Evolutionary conservation across 2,888 invertebrate genomes (phyloP), one percentile per base, ranked within the genome.

Genomic region (Oegoconia quadripuncta): DNA sequence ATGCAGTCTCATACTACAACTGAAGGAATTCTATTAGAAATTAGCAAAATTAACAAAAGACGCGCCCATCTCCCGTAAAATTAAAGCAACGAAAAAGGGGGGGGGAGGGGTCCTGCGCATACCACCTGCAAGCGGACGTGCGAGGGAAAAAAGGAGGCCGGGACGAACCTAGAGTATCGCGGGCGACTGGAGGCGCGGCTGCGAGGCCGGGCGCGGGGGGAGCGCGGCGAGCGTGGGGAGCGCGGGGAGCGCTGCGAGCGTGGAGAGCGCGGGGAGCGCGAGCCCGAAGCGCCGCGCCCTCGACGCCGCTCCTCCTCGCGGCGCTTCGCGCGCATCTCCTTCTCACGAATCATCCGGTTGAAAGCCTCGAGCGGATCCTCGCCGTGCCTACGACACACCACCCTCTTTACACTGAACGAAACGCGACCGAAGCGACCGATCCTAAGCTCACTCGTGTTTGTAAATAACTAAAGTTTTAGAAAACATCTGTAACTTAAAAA

Each of bases 331-430:
- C 91, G 84, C 77, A 92, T 92, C 74, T 94, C 94, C 74, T 96
- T 96, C 74, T 96, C 95, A 49, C 94, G 90, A 62, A 96, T 89
- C 89, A 96, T 93, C 50, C 95, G 90, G 74, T 96, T 93, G 74
- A 96, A 96, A 36, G 95, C 95, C 72, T 95, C 95, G 56, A 96
- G 77, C 3, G 96, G 95, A 79, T 96, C 96, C 63, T 95, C 95
- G 52, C 93, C 93, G 42, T 91, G 90, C 53, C 95, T 93, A 38
- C 34, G 34, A 34, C 29, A 34, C 12, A 38, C 27, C 34, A 25
- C 17, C 28, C 27, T 23, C 11, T 22, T n/a, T 32, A 14, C 15
- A n/a, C 20, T 18, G 5, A 9, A 7, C 31, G 31, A 31, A 9
- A 28, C 30, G n/a, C n/a, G n/a, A n/a, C n/a, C n/a, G n/a, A n/a